These are phyloP conservation scores for Caerostris darwini DNA, from an alignment of 1,140 invertebrate genomes.

Conservation along the genomic window DNA sequence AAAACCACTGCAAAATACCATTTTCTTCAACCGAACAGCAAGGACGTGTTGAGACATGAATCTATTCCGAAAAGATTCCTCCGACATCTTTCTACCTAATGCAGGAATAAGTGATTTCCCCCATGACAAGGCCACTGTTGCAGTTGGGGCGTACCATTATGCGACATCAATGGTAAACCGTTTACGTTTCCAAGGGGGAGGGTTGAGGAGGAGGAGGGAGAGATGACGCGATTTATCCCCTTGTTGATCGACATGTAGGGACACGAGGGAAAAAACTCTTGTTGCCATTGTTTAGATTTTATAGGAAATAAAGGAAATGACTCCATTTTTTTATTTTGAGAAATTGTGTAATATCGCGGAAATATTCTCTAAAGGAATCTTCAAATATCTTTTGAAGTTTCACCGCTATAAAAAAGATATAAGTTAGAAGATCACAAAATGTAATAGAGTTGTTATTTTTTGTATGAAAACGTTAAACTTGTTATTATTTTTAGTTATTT, in stretches of 20 bases:
- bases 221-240: conserved; percentile 16
- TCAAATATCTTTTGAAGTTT: background rate
- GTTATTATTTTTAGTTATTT: too few relatives aligned
- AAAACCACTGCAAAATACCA: conserved; percentile 7
- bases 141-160: background rate
- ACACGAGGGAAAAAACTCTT: background rate
- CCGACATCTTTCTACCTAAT: conserved; percentile 5
- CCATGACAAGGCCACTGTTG: background rate
- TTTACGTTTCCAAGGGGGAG: background rate
- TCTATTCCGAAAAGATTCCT: background rate
- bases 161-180: background rate
- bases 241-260: background rate
- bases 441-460: conserved; percentile 22
- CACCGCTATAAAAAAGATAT: conserved; percentile 17
- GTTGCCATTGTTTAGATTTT: conserved; percentile 6
- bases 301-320: background rate
- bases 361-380: conserved; percentile 12
- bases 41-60: background rate
- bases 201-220: too few relatives aligned
- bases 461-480: too few relatives aligned
- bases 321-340: background rate
- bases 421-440: conserved; percentile 10
- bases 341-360: background rate
- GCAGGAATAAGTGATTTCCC: conserved; percentile 13
- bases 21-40: background rate